Evolutionary conservation across 2,888 invertebrate genomes (phyloP), one percentile per base, ranked within the genome.

Genomic region (Parapristionchus giblindavisi): DNA sequence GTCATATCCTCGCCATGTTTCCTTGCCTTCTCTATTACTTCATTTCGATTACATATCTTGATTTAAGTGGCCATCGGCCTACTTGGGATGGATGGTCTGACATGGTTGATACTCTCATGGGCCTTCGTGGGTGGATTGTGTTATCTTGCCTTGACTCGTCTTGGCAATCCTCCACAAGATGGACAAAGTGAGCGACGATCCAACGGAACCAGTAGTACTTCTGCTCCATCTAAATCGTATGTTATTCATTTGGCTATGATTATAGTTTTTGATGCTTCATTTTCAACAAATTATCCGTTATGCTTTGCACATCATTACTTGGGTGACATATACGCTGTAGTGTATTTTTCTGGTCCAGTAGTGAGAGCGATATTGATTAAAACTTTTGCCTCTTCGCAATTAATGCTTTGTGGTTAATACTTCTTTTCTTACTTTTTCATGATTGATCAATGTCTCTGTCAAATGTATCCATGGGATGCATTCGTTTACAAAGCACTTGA

Each of bases 51-150:
- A 34, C 52, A 14, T 29, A 43, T 14, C 34, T 52, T 48, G 14
- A 24, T 70, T 72, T 32, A 32, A 61, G 60, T 73, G 73, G 73
- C 52, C 32, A 48, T 60, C 48, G 73, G 73, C 61, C 60, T 43
- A 32, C 61, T 61, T 34, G 54, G 65, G 52, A 79, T 78, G 76
- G 81, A 78, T 66, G 79, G 81, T 71, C 80, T 84, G 78, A 76
- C 82, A 77, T 83, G 84, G 83, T 77, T 84, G 75, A 78, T 85
- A 75, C 78, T 85, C 21, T 84, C 85, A 6, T 87, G 87, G 87
- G 80, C 83, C 66, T 77, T 84, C 51, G 83, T 87, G 66, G 86
- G 82, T 58, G 79, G 81, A 17, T 66, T 85, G 71, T 84, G 85
- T 80, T 87, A 85, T 75, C 82, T 83, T 77, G 82, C 85, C 66